Percentiles rank a stretch among this genome's conserved stretches.
Evolutionary conservation across 2,888 invertebrate genomes (phyloP).

Genomic region (Caenorhabditis drosophilae): DNA sequence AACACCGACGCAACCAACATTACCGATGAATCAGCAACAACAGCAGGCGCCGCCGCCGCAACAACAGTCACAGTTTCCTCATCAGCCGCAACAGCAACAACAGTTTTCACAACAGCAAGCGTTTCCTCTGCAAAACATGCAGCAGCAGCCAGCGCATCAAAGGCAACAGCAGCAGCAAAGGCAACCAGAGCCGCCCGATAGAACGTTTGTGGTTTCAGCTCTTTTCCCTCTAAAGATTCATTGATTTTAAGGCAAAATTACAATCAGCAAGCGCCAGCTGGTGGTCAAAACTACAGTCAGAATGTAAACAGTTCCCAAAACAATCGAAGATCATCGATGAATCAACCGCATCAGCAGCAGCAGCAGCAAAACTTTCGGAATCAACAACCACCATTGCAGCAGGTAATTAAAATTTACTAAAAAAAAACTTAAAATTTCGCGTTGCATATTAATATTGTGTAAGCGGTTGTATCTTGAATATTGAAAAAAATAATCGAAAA

Average conservation of each 20-base stretch:
- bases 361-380: background rate
- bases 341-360: constrained; percentile 1
- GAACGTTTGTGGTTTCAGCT: no score
- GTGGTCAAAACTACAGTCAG: no score
- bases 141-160: background rate
- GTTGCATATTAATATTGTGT: no score
- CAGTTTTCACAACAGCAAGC: no score
- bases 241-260: no score
- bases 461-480: no score
- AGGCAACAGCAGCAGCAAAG: constrained; percentile 13
- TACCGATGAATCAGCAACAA: background rate
- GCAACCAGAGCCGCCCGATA: constrained; percentile 33
- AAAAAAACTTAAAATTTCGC: no score
- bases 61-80: background rate
- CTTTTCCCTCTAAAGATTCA: no score
- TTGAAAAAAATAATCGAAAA: no score
- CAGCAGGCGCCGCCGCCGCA: background rate
- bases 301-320: background rate
- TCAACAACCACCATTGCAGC: constrained; percentile 7
- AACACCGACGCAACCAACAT: constrained; percentile 2
- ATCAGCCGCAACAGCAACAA: no score
- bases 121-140: background rate
- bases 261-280: no score
- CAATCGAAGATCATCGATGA: background rate
- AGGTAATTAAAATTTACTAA: no score